A percentile compares a stretch with the other conserved stretches of the same genome.
phyloP scores from a whole-genome alignment of 35 echinoderm and acorn worm genomes.

The Amphiura filiformis region DNA sequence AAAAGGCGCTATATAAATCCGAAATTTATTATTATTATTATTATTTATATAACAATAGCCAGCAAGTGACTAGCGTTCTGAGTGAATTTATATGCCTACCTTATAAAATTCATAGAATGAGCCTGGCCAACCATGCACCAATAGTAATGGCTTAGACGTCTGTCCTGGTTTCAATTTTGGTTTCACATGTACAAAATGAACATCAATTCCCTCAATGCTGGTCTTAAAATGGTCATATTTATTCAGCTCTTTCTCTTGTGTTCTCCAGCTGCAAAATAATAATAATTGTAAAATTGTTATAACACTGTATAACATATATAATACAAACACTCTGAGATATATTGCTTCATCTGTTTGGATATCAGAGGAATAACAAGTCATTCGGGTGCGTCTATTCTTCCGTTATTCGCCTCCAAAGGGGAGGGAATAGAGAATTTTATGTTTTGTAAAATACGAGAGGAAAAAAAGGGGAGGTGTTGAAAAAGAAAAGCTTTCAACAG shows the following conservation, averaged over 20 bases:
- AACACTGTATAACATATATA: not conserved
- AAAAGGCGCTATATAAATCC: no score
- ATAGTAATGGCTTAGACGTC: slow-evolving; percentile 69
- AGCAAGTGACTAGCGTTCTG: no score
- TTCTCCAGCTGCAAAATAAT: slow-evolving; percentile 51
- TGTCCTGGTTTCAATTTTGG: slow-evolving; percentile 47
- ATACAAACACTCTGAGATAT: not conserved
- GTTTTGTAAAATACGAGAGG: not conserved
- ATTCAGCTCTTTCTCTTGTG: slow-evolving; percentile 65
- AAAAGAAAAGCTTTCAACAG: no score
- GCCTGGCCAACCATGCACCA: slow-evolving; percentile 91
- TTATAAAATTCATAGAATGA: slow-evolving; percentile 90
- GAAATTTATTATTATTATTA: no score
- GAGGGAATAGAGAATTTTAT: not conserved
- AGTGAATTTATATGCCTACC: no score
- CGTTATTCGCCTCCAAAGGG: no score
- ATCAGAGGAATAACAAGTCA: not conserved
- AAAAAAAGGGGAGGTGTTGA: no score
- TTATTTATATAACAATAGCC: no score
- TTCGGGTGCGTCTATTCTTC: no score
- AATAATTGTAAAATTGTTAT: not conserved
- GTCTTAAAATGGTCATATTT: slow-evolving; percentile 72
- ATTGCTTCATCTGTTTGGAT: not conserved
- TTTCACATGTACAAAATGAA: slow-evolving; percentile 75
- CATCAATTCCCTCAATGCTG: slow-evolving; percentile 83